Percentiles rank a stretch among this genome's conserved stretches.
Conservation (phyloP, 2,113 vertebrate genomes). For the Pholis gunnellus region DNA sequence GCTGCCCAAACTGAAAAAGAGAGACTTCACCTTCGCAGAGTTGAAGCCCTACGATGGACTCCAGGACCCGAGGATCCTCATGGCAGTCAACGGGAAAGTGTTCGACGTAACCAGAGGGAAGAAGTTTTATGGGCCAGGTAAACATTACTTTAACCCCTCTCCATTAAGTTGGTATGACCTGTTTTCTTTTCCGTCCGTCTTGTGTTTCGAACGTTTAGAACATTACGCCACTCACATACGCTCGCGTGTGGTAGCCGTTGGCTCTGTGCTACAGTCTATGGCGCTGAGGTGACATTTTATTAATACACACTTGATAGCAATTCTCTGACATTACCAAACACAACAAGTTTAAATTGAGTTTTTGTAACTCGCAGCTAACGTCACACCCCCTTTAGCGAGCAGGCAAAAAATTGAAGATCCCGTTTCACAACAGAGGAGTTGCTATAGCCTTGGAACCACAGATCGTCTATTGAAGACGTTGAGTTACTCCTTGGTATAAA, state of each 20-base stretch:
- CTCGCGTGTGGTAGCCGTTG: background rate
- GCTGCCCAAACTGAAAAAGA: conserved; percentile 89
- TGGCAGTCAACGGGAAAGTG: conserved; percentile 94
- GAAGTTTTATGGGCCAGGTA: conserved; percentile 97
- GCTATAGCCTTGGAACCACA: conserved; percentile 48
- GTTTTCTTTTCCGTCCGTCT: background rate
- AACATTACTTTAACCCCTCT: background rate
- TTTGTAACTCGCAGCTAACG: conserved; percentile 2
- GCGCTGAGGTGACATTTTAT: background rate
- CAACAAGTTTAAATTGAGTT: background rate
- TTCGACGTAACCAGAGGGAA: conserved; percentile 94
- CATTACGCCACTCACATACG: background rate
- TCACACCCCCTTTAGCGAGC: conserved; percentile 50
- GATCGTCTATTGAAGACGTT: conserved; percentile 55
- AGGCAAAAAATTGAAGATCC: background rate
- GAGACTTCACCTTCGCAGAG: conserved; percentile 90
- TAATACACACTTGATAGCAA: too few species aligned
- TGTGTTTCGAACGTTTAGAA: background rate
- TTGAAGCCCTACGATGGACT: conserved; percentile 89
- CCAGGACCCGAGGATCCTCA: conserved; percentile 90
- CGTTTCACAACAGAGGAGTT: conserved; percentile 54
- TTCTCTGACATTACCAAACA: too few species aligned
- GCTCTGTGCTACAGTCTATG: background rate
- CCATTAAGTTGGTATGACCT: background rate
- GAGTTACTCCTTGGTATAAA: background rate